Percentiles rank a stretch among this genome's conserved stretches.
phyloP scores from a whole-genome alignment of 2,888 invertebrate genomes.

The Escarpia spicata region DNA sequence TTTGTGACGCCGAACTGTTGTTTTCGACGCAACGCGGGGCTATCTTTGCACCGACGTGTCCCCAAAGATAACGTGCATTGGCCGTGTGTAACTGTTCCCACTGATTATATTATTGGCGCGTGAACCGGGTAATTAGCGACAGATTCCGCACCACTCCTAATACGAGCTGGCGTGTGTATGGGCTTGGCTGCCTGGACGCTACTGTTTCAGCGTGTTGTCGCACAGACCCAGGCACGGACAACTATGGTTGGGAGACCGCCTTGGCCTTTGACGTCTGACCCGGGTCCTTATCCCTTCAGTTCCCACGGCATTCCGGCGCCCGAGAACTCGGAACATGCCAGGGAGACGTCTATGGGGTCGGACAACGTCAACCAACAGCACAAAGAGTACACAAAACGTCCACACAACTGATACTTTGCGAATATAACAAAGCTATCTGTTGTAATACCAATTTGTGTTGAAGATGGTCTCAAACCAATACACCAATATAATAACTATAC shows the following conservation, averaged over 20 bases:
- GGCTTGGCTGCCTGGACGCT: background rate
- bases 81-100: background rate
- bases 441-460: too few species aligned
- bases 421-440: background rate
- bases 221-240: background rate
- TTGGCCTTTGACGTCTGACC: constrained; percentile 12
- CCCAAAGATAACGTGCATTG: background rate
- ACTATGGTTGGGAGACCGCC: background rate
- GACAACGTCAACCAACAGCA: background rate
- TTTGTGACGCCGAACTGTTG: background rate
- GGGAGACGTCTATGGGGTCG: background rate
- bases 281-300: background rate
- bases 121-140: background rate
- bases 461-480: too few species aligned
- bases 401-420: background rate
- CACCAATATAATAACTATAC: too few species aligned
- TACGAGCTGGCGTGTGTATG: background rate
- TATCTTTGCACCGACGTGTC: background rate
- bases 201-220: background rate
- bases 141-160: background rate
- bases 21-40: background rate
- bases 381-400: background rate
- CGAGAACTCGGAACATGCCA: background rate
- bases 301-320: background rate
- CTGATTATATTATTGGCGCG: background rate